Conservation (phyloP, 1,140 invertebrate genomes). For the Chrysopa pallens region DNA sequence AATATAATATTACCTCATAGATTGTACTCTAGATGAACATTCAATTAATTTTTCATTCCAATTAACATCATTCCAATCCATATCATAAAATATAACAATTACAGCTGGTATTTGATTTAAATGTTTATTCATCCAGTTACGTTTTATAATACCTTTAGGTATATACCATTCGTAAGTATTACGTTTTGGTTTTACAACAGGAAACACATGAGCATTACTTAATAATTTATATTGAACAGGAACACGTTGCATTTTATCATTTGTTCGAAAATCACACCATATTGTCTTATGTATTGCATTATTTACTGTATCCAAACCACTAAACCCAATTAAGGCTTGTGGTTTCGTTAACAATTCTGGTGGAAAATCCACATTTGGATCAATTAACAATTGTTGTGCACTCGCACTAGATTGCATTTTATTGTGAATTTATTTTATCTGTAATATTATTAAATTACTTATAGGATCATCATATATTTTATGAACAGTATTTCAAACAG, state of each 20-base stretch:
- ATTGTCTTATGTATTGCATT: constrained; percentile 77
- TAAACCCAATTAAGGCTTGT: constrained; percentile 64
- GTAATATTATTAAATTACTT: no score
- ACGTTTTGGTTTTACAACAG: constrained; percentile 75
- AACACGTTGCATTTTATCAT: constrained; percentile 59
- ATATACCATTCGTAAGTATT: constrained; percentile 91
- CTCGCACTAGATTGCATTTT: no score
- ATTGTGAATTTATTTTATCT: no score
- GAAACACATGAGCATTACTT: constrained; percentile 65
- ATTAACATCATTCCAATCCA: constrained; percentile 88
- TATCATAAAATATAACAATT: constrained; percentile 86
- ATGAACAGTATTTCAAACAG: no score
- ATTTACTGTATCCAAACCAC: constrained; percentile 65
- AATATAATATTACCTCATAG: constrained; percentile 41
- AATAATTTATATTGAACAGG: constrained; percentile 72
- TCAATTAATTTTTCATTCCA: constrained; percentile 92
- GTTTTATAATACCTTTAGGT: constrained; percentile 89
- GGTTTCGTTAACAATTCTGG: constrained; percentile 60
- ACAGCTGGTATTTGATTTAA: constrained; percentile 77
- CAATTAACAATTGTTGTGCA: constrained; percentile 11
- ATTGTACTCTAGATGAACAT: constrained; percentile 77
- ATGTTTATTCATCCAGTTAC: constrained; percentile 92
- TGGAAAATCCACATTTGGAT: constrained; percentile 35
- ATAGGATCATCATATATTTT: no score
- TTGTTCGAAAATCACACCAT: constrained; percentile 82